Percentiles rank a stretch among this genome's conserved stretches.
These are phyloP conservation scores for Drosophila trichaetosa DNA, from an alignment of 2,888 invertebrate species.

Conservation along the genomic window DNA sequence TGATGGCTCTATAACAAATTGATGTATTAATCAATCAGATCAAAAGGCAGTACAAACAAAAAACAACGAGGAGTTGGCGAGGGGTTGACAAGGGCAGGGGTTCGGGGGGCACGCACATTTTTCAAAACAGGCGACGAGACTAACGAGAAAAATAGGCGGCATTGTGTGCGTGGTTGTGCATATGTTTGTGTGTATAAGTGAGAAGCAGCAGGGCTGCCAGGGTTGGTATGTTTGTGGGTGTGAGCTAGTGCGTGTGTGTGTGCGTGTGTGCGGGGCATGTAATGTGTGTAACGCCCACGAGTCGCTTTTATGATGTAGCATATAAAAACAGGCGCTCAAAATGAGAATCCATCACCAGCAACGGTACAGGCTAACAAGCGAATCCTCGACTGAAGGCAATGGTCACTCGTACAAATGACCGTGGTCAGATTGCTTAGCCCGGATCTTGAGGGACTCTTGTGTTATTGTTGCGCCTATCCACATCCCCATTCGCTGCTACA, in stretches of 20 bases:
- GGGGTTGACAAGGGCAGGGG: not conserved
- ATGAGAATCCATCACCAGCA: conserved; percentile 75
- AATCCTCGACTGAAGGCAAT: conserved; percentile 18
- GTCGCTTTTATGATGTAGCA: conserved; percentile 71
- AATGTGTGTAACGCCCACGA: conserved; percentile 72
- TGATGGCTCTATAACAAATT: conserved; percentile 79
- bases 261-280: conserved; percentile 29
- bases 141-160: conserved; percentile 41
- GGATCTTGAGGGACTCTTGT: conserved; percentile 33
- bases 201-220: not conserved
- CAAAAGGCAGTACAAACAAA: conserved; percentile 21
- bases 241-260: conserved; percentile 3
- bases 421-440: conserved; percentile 55
- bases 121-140: conserved; percentile 54
- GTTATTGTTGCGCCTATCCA: conserved; percentile 10
- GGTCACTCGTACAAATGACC: conserved; percentile 58
- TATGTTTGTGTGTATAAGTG: conserved; percentile 23
- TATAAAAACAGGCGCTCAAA: conserved; percentile 70
- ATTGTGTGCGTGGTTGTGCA: conserved; percentile 26
- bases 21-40: conserved; percentile 80
- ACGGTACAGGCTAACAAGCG: conserved; percentile 60
- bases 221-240: not conserved
- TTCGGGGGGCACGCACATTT: conserved; percentile 37
- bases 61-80: not conserved
- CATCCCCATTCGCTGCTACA: conserved; percentile 7